Conservation (phyloP, 92 coral and sea anemone species). For the Bergia puertoricense region DNA sequence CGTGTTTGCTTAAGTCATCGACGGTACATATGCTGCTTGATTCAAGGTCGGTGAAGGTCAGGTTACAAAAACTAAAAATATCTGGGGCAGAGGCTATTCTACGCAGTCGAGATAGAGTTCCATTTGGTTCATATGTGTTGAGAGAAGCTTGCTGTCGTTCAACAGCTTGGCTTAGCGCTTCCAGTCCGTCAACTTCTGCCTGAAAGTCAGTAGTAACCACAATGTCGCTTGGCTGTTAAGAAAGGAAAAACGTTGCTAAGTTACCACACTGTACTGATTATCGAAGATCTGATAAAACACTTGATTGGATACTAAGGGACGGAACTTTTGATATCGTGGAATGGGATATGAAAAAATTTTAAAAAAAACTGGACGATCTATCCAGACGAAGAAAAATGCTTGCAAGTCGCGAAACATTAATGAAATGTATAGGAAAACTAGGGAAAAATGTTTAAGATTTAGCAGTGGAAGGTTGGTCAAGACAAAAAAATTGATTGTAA, state of each 20-base stretch:
- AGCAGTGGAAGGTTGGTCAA: too few species aligned
- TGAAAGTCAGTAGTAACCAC: slow-evolving; percentile 59
- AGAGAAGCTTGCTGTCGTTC: slow-evolving; percentile 64
- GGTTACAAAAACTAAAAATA: slow-evolving; percentile 57
- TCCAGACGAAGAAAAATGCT: too few species aligned
- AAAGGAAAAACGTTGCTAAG: not conserved
- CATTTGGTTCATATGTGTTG: slow-evolving; percentile 47
- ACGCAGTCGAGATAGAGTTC: slow-evolving; percentile 32
- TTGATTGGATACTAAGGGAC: too few species aligned
- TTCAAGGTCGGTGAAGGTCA: slow-evolving; percentile 58
- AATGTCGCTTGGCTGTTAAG: slow-evolving; percentile 63
- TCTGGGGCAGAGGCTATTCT: slow-evolving; percentile 69
- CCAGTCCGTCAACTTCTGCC: slow-evolving; percentile 60
- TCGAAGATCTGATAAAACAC: too few species aligned
- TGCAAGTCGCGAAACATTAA: too few species aligned
- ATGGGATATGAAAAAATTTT: too few species aligned
- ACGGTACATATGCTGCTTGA: slow-evolving; percentile 71
- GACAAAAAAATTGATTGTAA: too few species aligned
- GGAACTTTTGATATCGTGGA: too few species aligned
- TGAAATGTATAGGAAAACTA: too few species aligned
- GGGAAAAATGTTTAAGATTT: too few species aligned
- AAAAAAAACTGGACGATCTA: too few species aligned
- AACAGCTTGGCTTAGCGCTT: slow-evolving; percentile 61
- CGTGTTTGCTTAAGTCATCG: slow-evolving; percentile 49
- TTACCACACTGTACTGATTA: not conserved